A percentile compares a stretch with the other conserved stretches of the same genome.
Evolutionary conservation across 1,140 invertebrate species (phyloP).

Genomic region (Drosophila pachea): DNA sequence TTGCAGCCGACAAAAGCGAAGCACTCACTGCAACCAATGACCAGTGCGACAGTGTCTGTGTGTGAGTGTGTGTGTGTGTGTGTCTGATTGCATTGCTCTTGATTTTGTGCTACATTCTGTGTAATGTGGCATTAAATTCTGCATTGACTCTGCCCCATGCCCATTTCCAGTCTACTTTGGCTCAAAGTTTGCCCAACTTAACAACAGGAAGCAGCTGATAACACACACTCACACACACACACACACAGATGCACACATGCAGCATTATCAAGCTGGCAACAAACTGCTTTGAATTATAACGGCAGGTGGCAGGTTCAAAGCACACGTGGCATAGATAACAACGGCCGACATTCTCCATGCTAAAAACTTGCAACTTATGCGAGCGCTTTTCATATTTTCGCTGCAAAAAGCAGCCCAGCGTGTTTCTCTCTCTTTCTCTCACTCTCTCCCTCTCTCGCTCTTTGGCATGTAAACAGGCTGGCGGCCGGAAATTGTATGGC

Average conservation of each 20-base stretch:
- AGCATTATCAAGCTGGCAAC: slow-evolving; percentile 58
- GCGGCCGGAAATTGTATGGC: slow-evolving; percentile 51
- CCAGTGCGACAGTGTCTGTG: too few species aligned
- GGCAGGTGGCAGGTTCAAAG: slow-evolving; percentile 69
- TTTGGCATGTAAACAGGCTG: slow-evolving; percentile 13
- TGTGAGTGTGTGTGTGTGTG: slow-evolving; percentile 2
- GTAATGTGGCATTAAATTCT: slow-evolving; percentile 52
- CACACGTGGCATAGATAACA: slow-evolving; percentile 41
- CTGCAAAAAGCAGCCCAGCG: slow-evolving; percentile 58
- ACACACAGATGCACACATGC: slow-evolving; percentile 19
- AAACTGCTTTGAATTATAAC: slow-evolving; percentile 68
- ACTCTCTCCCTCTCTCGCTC: not conserved
- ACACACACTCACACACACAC: slow-evolving; percentile 26
- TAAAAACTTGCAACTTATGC: slow-evolving; percentile 68
- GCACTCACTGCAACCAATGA: slow-evolving; percentile 44
- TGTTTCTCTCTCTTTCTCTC: slow-evolving; percentile 8
- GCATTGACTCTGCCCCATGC: slow-evolving; percentile 23
- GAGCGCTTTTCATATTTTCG: slow-evolving; percentile 64
- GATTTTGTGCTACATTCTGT: slow-evolving; percentile 45
- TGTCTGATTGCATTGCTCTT: slow-evolving; percentile 58
- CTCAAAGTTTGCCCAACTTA: slow-evolving; percentile 55
- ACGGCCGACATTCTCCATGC: slow-evolving; percentile 12
- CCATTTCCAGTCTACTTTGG: slow-evolving; percentile 24
- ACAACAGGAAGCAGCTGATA: slow-evolving; percentile 74
- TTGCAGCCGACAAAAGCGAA: slow-evolving; percentile 38